Conservation (phyloP, 2,888 invertebrate genomes). For the Hydraecia micacea region DNA sequence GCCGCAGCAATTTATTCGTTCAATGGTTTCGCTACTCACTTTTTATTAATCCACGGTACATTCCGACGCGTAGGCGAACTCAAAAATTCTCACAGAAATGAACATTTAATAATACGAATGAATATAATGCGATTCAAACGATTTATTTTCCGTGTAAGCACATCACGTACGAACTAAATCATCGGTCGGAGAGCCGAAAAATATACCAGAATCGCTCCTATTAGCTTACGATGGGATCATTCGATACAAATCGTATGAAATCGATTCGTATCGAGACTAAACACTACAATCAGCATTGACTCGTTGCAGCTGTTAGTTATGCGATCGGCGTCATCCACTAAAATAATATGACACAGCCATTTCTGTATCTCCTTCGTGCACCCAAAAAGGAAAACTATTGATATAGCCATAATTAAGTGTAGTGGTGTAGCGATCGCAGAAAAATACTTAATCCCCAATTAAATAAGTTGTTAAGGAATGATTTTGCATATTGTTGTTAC, state of each 20-base stretch:
- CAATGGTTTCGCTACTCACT: slow-evolving; percentile 68
- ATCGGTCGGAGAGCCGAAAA: slow-evolving; percentile 86
- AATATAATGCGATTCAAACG: slow-evolving; percentile 87
- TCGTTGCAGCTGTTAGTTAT: slow-evolving; percentile 87
- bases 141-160: slow-evolving; percentile 88
- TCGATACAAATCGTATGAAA: slow-evolving; percentile 87
- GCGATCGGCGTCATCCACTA: slow-evolving; percentile 88
- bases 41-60: slow-evolving; percentile 69
- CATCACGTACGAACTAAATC: slow-evolving; percentile 88
- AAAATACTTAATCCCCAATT: slow-evolving; percentile 25
- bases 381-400: slow-evolving; percentile 84
- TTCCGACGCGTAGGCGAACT: slow-evolving; percentile 83
- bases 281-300: slow-evolving; percentile 87
- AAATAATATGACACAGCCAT: slow-evolving; percentile 90
- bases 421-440: slow-evolving; percentile 77
- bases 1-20: slow-evolving; percentile 61
- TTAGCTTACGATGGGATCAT: slow-evolving; percentile 86
- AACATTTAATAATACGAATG: slow-evolving; percentile 89
- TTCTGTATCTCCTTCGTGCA: slow-evolving; percentile 84
- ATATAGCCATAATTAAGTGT: slow-evolving; percentile 83
- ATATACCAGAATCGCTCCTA: slow-evolving; percentile 86
- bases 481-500: slow-evolving; percentile 14
- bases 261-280: slow-evolving; percentile 87
- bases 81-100: slow-evolving; percentile 88
- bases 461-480: slow-evolving; percentile 8